Base-by-base conservation (phyloP, 2,113 vertebrate species). In the Gymnorhina tibicen region DNA sequence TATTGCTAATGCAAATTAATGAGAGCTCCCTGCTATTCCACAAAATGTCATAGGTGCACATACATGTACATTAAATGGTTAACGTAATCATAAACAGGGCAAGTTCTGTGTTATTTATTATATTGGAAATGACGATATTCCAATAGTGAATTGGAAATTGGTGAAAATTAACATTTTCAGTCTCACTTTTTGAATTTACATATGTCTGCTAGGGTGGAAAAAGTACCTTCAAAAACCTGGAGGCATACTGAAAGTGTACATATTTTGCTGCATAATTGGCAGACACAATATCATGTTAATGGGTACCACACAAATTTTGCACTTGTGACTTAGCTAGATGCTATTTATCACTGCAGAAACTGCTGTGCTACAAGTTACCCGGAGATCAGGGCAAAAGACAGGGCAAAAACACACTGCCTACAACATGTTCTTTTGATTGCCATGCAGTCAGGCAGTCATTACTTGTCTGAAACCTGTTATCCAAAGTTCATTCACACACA, bases 291-390 rank as follows among this genome's bases (percentile, higher is more conserved):
- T 64, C 56, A 85, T 2, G 0, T 69, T 79, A 74, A 24, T 9
- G 62, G 56, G 66, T 39, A 78, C 13, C 1, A 0, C 20, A 41
- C 42, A 6, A 75, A 59, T 67, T 83, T 94, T 92, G 55, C 56
- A 58, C 75, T 92, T 85, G 82, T 58, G 95, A 89, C 96, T 96
- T 81, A 95, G 11, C 24, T 85, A 21, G 10, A 39, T 83, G 79
- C 3, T 58, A 49, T 95, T 94, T 96, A 42, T 89, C 94, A 53
- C 59, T 42, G 18, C 72, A 91, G 85, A 66, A 5, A 49, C 35
- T 83, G 75, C 68, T 77, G 91, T 60, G 69, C 63, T 66, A 52
- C 1, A 2, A 22, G 53, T 85, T 86, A 85, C 75, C 73, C 74
- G 87, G 91, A 86, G 69, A 94, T 94, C 26, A 47, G 41, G 67